These are phyloP conservation scores for Bettongia penicillata DNA, from an alignment of 2,113 vertebrate genomes.

Conservation along the genomic window DNA sequence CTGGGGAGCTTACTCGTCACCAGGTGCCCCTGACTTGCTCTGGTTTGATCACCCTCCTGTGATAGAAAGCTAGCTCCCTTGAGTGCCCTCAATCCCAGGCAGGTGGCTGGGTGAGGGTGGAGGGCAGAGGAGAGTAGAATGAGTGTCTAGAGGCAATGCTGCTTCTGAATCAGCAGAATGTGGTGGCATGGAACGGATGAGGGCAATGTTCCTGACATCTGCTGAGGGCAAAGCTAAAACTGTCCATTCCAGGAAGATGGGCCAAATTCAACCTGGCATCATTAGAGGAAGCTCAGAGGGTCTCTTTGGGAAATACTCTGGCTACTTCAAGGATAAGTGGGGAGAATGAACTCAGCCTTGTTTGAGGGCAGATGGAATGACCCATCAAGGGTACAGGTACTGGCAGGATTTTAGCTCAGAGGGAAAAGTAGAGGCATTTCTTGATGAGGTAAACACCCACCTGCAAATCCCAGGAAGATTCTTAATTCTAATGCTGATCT, in stretches of 20 bases:
- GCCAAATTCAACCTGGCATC: neutral
- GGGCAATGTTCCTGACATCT: neutral
- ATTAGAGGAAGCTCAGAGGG: neutral
- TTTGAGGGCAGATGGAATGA: neutral
- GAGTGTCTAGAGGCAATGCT: constrained; percentile 3
- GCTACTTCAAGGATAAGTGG: neutral
- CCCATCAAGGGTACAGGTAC: neutral
- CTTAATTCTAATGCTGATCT: neutral
- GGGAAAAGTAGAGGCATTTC: neutral
- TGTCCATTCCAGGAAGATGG: neutral
- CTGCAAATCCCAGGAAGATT: neutral
- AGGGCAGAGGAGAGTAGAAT: neutral
- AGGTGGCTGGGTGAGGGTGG: neutral
- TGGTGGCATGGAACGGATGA: constrained; percentile 24
- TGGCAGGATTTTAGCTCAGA: neutral
- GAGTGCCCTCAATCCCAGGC: neutral
- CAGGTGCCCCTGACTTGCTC: neutral
- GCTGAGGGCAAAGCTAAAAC: neutral
- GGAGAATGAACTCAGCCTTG: neutral
- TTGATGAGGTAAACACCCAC: neutral
- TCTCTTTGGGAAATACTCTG: neutral
- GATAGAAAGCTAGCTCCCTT: neutral
- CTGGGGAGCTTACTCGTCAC: neutral
- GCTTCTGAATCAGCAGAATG: constrained; percentile 2
- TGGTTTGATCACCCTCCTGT: neutral